Evolutionary conservation across 2,888 invertebrate genomes (phyloP), one percentile per base, ranked within the genome.

Genomic region (Pogonocherus hispidulus): DNA sequence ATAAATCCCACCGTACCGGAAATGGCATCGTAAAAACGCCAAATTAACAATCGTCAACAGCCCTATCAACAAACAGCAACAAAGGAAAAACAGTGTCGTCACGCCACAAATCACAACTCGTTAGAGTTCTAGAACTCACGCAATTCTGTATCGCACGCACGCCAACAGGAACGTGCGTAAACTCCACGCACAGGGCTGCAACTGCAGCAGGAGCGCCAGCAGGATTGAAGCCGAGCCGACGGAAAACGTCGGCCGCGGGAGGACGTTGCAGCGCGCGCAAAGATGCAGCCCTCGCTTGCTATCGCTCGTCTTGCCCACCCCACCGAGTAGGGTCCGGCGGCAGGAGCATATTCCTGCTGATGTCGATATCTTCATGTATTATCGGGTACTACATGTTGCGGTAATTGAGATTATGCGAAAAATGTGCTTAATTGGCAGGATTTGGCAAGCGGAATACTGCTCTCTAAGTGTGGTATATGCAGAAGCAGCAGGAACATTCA

Each of bases 201-300:
- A 84, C 84, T 84, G 84, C 82, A 81, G 80, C 78, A 72, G 66
- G 66, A 70, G 74, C 71, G 55, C 63, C 66, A 67, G 77, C 74
- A 75, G 70, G 73, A 74, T 60, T 66, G 66, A 68, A 59, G 66
- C 66, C 67, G 75, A 74, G 73, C 55, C 74, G 75, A 75, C 72
- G 67, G 67, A n/a, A 55, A 71, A 67, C 72, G 62, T 70, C 66
- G 51, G 69, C 66, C 69, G 72, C 70, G 67, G 73, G 66, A 65
- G 37, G 23, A 37, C 37, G 6, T 32, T 35, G 51, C 49, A 35
- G 86, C 87, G 86, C 84, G 85, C 87, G 86, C 82, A 80, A 78
- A 79, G 80, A 80, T 82, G 80, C 78, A 80, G 68, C 75, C 76
- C 76, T 76, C 78, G 51, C 20, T 19, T 57, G 19, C 41, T 11